Percentiles rank a stretch among this genome's conserved stretches.
Conservation (phyloP, 2,888 invertebrate genomes). For the Cryptus armator region DNA sequence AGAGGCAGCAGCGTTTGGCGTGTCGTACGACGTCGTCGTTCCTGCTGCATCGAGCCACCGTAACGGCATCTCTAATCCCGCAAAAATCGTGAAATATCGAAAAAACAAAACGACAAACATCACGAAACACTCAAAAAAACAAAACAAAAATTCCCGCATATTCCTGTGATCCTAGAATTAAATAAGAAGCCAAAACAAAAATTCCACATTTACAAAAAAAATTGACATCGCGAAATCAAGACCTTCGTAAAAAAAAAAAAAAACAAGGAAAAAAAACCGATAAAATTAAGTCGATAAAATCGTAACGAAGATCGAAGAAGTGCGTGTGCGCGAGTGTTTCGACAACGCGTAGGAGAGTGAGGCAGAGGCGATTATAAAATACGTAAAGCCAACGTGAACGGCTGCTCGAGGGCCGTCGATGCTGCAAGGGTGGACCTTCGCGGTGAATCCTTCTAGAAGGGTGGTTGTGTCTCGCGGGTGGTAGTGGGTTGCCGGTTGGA, state of each 20-base stretch:
- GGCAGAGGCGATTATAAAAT: constrained; percentile 33
- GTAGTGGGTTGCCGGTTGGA: constrained; percentile 10
- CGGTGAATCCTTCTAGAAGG: constrained; percentile 26
- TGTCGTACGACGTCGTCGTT: constrained; percentile 33
- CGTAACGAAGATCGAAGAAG: constrained; percentile 19
- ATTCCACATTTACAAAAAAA: constrained; percentile 9
- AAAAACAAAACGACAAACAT: neutral
- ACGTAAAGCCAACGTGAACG: constrained; percentile 5
- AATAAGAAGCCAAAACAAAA: constrained; percentile 19
- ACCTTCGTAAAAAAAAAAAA: neutral
- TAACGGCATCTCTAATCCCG: neutral
- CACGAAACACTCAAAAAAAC: constrained; percentile 4
- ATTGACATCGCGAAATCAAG: neutral
- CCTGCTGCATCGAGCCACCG: constrained; percentile 26
- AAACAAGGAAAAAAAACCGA: too few relatives aligned
- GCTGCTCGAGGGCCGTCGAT: constrained; percentile 17
- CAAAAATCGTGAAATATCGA: constrained; percentile 31
- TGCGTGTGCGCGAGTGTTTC: constrained; percentile 42
- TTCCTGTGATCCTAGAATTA: constrained; percentile 46
- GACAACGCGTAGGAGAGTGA: constrained; percentile 5
- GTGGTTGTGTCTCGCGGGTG: constrained; percentile 23
- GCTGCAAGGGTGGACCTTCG: constrained; percentile 51
- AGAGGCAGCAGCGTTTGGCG: constrained; percentile 19
- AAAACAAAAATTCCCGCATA: neutral
- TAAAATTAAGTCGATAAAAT: too few relatives aligned